Evolutionary conservation across 2,113 vertebrate species (phyloP).

Genomic region (Cebidichthys violaceus): DNA sequence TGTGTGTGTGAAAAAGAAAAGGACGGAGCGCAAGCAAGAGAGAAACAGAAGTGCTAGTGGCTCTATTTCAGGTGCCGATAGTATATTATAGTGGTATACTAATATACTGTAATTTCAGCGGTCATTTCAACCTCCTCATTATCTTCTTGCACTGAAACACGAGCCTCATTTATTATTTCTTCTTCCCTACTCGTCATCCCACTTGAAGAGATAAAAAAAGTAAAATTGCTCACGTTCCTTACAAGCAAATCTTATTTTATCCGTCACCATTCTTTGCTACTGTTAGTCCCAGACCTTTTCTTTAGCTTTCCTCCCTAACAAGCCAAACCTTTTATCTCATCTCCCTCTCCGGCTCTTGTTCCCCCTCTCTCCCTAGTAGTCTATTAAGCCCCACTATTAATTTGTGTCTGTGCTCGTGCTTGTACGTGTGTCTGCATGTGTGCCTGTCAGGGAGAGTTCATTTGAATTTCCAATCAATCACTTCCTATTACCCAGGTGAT

Average conservation of each 20-base stretch:
- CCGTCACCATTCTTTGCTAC: slow-evolving; percentile 45
- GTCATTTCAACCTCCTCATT: slow-evolving; percentile 42
- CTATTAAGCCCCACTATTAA: slow-evolving; percentile 86
- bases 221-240: slow-evolving; percentile 40
- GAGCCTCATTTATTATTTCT: slow-evolving; percentile 47
- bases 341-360: slow-evolving; percentile 56
- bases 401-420: slow-evolving; percentile 73
- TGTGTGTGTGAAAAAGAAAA: background rate
- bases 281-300: slow-evolving; percentile 62
- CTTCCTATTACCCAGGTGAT: slow-evolving; percentile 98
- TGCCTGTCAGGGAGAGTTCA: slow-evolving; percentile 97
- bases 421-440: slow-evolving; percentile 72
- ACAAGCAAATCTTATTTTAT: slow-evolving; percentile 56
- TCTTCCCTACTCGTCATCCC: slow-evolving; percentile 7
- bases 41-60: slow-evolving; percentile 1
- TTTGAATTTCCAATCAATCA: slow-evolving; percentile 99
- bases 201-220: slow-evolving; percentile 48
- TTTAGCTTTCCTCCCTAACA: slow-evolving; percentile 60
- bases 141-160: slow-evolving; percentile 54
- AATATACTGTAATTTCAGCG: slow-evolving; percentile 49
- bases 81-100: slow-evolving; percentile 42
- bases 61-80: slow-evolving; percentile 36
- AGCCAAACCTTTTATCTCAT: slow-evolving; percentile 63
- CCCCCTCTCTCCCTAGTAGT: slow-evolving; percentile 59
- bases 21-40: background rate